A percentile compares a stretch with the other conserved stretches of the same genome.
phyloP scores from a whole-genome alignment of 2,888 invertebrate genomes.

The Eupithecia centaureata region DNA sequence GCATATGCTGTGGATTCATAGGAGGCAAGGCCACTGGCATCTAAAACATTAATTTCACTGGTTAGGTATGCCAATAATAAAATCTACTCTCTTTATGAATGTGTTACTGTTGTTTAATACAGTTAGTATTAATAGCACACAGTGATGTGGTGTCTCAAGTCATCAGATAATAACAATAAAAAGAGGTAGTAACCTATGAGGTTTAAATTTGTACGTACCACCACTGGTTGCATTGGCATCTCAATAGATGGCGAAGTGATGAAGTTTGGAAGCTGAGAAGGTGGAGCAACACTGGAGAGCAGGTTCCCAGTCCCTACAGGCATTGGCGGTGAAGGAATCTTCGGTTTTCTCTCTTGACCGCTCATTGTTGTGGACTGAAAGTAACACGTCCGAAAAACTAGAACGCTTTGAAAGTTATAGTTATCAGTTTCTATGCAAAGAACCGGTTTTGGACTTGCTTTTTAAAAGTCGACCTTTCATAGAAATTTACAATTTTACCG shows the following conservation, averaged over 20 bases:
- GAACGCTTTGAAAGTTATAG: background rate
- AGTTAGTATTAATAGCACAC: background rate
- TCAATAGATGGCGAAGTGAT: slow-evolving; percentile 70
- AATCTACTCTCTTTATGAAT: background rate
- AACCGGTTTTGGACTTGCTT: background rate
- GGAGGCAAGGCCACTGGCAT: slow-evolving; percentile 35
- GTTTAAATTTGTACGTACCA: slow-evolving; percentile 2
- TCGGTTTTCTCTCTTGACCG: slow-evolving; percentile 62
- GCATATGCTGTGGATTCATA: slow-evolving; percentile 36
- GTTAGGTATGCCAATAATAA: background rate
- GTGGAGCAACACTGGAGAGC: slow-evolving; percentile 88
- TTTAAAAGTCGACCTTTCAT: background rate
- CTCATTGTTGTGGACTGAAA: slow-evolving; percentile 32
- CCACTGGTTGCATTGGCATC: slow-evolving; percentile 15
- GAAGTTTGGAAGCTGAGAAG: slow-evolving; percentile 87
- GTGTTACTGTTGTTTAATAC: too few relatives aligned
- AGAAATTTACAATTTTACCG: background rate
- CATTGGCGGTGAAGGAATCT: slow-evolving; percentile 75
- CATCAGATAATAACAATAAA: background rate
- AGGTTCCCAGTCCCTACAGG: slow-evolving; percentile 82
- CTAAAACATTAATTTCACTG: slow-evolving; percentile 20
- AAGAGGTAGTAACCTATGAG: background rate
- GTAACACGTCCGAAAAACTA: slow-evolving; percentile 2
- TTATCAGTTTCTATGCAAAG: background rate
- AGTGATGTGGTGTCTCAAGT: background rate